Base-by-base conservation (phyloP, 2,888 invertebrate species). In the Rhagonycha fulva region DNA sequence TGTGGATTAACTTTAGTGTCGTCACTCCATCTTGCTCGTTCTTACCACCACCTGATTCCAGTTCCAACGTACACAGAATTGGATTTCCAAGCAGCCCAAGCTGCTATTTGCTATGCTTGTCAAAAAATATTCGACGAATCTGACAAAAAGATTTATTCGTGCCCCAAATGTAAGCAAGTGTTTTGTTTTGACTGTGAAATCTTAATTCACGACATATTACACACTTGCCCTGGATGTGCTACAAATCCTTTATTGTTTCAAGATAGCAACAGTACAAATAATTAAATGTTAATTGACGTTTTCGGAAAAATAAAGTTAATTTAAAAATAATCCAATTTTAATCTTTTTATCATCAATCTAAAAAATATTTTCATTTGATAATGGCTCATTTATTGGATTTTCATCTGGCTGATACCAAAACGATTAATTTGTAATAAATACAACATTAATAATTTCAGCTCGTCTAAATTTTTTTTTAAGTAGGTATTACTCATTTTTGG, bases 161-260 rank as follows among this genome's bases (percentile, higher is more conserved):
- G 98, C 88, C 90, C 90, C 47, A 93, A 92, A 14, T 99, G 99
- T 87, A 87, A 87, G 5, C 93, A 94, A 85, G 88, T 91, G 76
- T 98, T 96, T 88, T 99, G 99, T 87, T 91, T 96, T 83, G 98
- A 99, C 88, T 99, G 99, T 89, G 98, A 99, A 90, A 91, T 96
- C 82, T 96, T 97, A 86, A 93, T 99, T 61, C 96, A 98, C 81
- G 96, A 96, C 82, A 94, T 96, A 0, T 89, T 99, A 72, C 99
- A 99, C 88, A 95, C 96, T 61, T 99, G 99, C 87, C 98, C 99
- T 14, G 98, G 97, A 63, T 99, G 99, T 89, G 93, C 96, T n/a
- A 93, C 94, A 3, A 92, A 90, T 87, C 87, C 89, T 68, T 84
- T 88, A 70, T 89, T 89, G 24, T 90, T 89, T 82, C 88, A 89